These are phyloP conservation scores for Hedychridium roseum DNA, from an alignment of 2,888 invertebrate species.

Conservation along the genomic window DNA sequence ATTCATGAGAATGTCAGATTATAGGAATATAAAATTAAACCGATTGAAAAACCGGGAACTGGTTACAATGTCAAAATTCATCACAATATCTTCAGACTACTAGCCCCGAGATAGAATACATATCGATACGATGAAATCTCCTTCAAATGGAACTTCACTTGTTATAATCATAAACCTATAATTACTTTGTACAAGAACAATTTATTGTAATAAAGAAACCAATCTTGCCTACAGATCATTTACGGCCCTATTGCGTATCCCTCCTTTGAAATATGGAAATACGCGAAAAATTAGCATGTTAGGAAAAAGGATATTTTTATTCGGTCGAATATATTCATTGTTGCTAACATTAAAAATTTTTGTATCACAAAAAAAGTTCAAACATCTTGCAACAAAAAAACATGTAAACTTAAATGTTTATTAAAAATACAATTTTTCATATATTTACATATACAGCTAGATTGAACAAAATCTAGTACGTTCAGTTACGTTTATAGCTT, in stretches of 20 bases:
- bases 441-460: too few species aligned
- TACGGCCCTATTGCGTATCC: not conserved
- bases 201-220: constrained; percentile 61
- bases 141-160: constrained; percentile 52
- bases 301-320: too few species aligned
- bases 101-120: constrained; percentile 58
- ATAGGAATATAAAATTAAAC: constrained; percentile 1
- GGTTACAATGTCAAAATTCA: constrained; percentile 53
- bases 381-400: too few species aligned
- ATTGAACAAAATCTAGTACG: too few species aligned
- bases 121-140: constrained; percentile 51
- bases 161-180: constrained; percentile 60
- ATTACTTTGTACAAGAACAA: constrained; percentile 62
- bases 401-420: too few species aligned
- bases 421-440: too few species aligned
- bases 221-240: constrained; percentile 53
- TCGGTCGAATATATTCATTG: too few species aligned
- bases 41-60: constrained; percentile 25
- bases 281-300: not conserved
- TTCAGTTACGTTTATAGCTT: too few species aligned
- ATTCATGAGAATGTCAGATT: constrained; percentile 15
- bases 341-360: too few species aligned
- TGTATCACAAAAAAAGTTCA: too few species aligned
- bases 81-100: constrained; percentile 42
- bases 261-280: not conserved